Base-by-base conservation (phyloP, 2,797 vertebrate species). In the Poeciliopsis turneri region DNA sequence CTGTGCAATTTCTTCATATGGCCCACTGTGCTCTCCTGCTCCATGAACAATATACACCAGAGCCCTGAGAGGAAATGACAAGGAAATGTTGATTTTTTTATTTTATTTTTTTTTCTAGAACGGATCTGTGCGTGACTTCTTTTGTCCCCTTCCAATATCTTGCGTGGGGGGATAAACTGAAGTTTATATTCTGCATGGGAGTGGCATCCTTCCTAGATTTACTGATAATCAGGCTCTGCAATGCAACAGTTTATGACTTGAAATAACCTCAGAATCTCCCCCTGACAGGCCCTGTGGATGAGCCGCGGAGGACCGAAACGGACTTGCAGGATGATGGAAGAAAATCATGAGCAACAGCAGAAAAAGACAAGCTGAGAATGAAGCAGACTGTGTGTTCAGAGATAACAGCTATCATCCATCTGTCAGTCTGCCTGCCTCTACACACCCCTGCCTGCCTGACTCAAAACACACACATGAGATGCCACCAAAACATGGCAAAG, bases 11-110 rank as follows among this genome's bases (percentile, higher is more conserved):
- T 98, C 97, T 0, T 96, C 94, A 2, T 99, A 99, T 23, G 95
- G 95, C 82, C 97, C 97, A 30, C 96, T 96, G 87, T 99, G 98
- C 86, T 99, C 98, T 73, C 95, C 98, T 0, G 97, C 97, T 4
- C 98, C 98, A 0, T 99, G 98, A 72, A 88, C 95, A 68, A 99
- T 92, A 61, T 97, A 98, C 87, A 98, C 94, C 51, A 99, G 94
- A 15, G 96, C 98, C 94, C 98, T 99, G 93, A 69, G 30, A 41
- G 46, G 49, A 87, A 33, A 76, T 25, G 13, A 47, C 12, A 76
- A 2, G 8, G 25, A 2, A 55, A 64, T 12, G 28, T 15, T 73
- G 11, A 4, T 46, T 3, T 77, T 2, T 23, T 49, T n/a, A n/a
- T n/a, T 33, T 33, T 2, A 0, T 76, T 6, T 55, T 23, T 74